These are phyloP conservation scores for Trilocha varians DNA, from an alignment of 2,888 invertebrate species.

Conservation along the genomic window DNA sequence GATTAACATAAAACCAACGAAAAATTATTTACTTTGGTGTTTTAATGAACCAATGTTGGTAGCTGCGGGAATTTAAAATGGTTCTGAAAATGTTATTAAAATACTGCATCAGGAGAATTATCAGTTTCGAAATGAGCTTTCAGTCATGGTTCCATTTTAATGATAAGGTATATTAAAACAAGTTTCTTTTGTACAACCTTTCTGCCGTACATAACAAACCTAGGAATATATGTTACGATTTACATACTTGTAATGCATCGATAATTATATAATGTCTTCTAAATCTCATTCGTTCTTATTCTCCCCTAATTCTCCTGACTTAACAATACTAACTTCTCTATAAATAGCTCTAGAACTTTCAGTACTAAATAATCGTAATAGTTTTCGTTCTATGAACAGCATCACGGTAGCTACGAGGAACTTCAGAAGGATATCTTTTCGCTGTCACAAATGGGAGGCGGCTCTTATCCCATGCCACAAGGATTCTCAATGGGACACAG, in stretches of 20 bases:
- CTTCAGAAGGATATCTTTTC: conserved; percentile 68
- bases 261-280: too few relatives aligned
- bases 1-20: conserved; percentile 41
- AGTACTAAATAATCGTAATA: neutral
- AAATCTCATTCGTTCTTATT: too few relatives aligned
- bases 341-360: neutral
- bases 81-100: neutral
- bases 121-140: too few relatives aligned
- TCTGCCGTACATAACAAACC: too few relatives aligned
- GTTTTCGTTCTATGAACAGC: conserved; percentile 28
- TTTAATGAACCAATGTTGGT: neutral
- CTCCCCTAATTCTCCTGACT: too few relatives aligned
- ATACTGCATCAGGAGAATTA: neutral
- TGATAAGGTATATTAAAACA: too few relatives aligned
- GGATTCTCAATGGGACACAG: conserved; percentile 96
- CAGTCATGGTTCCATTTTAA: too few relatives aligned
- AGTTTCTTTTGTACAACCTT: too few relatives aligned
- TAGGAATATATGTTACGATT: too few relatives aligned
- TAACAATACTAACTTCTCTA: too few relatives aligned
- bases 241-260: too few relatives aligned
- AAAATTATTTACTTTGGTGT: conserved; percentile 33
- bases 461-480: conserved; percentile 95
- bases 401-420: conserved; percentile 67
- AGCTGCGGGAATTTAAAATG: neutral
- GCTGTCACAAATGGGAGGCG: conserved; percentile 88